phyloP scores from a whole-genome alignment of 35 echinoderm and acorn worm species.

The Apostichopus californicus region DNA sequence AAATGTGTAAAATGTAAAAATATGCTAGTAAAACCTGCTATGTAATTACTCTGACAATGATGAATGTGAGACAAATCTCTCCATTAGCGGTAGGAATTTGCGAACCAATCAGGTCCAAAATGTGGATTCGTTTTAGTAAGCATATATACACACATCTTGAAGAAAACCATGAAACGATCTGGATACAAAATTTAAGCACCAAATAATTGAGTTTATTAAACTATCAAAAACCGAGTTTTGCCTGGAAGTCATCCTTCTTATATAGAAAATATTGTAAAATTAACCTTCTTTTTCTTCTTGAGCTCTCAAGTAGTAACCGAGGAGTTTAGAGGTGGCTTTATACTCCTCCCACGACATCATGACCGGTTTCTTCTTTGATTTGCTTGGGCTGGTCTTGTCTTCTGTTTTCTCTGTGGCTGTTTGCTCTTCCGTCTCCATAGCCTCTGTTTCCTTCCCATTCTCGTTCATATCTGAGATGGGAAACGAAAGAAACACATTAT shows the following conservation, averaged over 20 bases:
- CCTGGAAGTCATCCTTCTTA: background rate
- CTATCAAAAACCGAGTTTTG: no score
- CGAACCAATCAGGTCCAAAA: no score
- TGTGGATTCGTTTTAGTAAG: no score
- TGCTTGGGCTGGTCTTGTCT: conserved; percentile 37
- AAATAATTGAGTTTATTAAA: no score
- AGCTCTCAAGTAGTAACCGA: conserved; percentile 78
- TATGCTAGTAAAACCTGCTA: no score
- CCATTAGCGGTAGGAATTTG: no score
- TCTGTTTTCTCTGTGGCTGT: conserved; percentile 36
- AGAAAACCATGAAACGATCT: no score
- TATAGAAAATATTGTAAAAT: background rate
- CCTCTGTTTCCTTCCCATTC: conserved; percentile 48
- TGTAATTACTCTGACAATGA: no score
- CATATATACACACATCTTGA: no score
- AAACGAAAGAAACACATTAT: background rate
- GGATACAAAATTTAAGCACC: no score
- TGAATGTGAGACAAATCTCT: no score
- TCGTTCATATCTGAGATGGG: background rate
- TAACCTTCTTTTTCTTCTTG: conserved; percentile 85
- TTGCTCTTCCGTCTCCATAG: conserved; percentile 87
- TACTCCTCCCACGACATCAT: conserved; percentile 96
- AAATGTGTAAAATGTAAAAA: no score
- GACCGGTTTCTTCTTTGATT: conserved; percentile 68
- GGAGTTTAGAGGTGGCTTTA: conserved; percentile 82